Conservation (phyloP, 92 coral and sea anemone genomes). For the Umimayanthus chanpuru region DNA sequence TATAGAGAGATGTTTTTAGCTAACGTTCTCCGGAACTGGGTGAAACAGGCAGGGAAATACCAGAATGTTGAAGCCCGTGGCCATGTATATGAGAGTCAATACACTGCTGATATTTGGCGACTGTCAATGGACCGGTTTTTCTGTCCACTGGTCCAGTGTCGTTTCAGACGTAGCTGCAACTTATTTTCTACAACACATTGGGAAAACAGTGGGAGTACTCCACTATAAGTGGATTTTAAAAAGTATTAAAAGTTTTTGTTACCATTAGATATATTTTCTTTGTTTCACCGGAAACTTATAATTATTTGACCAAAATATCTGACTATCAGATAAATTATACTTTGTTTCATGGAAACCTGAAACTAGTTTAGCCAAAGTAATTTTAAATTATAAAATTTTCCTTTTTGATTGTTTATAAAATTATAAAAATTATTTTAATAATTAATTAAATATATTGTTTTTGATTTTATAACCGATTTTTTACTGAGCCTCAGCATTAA, state of each 20-base stretch:
- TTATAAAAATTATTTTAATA: slow-evolving; percentile 10
- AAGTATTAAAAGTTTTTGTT: not conserved
- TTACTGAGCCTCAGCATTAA: not conserved
- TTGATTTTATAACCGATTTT: not conserved
- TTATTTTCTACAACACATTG: not conserved
- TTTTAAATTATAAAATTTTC: not conserved
- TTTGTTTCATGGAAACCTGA: slow-evolving; percentile 1
- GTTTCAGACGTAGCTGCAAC: not conserved
- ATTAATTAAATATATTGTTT: not conserved
- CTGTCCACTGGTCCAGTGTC: not conserved
- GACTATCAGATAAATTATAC: not conserved
- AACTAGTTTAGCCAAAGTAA: not conserved
- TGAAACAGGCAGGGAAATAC: not conserved
- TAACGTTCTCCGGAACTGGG: not conserved
- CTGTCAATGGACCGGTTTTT: not conserved
- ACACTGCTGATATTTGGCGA: too few species aligned
- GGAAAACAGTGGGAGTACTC: not conserved
- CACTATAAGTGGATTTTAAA: not conserved
- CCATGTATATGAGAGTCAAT: not conserved
- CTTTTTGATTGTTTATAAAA: not conserved
- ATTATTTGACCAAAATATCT: not conserved
- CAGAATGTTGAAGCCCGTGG: not conserved
- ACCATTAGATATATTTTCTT: too few species aligned
- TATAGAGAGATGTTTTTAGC: not conserved
- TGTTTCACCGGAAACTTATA: not conserved